phyloP scores from a whole-genome alignment of 2,888 invertebrate species.

The Poecilobothrus nobilitatus region DNA sequence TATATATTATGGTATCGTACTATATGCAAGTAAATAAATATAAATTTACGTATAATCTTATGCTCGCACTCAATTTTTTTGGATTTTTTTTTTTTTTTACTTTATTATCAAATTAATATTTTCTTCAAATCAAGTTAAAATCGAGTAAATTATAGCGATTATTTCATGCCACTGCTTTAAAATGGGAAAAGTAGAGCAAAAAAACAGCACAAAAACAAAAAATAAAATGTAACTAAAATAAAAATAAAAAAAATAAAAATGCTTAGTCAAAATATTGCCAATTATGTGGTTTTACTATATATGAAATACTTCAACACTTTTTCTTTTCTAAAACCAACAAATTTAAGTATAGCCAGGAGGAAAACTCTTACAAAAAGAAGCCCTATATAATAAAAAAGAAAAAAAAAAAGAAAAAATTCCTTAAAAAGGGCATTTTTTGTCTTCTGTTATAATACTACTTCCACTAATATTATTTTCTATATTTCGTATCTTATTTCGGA shows the following conservation, averaged over 20 bases:
- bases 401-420: not conserved
- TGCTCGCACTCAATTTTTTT: too few relatives aligned
- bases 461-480: not conserved
- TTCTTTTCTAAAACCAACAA: not conserved
- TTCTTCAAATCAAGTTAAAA: not conserved
- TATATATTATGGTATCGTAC: too few relatives aligned
- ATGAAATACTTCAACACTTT: conserved; percentile 11
- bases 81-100: too few relatives aligned
- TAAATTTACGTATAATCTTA: too few relatives aligned
- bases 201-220: too few relatives aligned
- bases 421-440: not conserved
- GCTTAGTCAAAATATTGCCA: conserved; percentile 4
- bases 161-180: not conserved
- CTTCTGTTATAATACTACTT: not conserved
- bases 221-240: too few relatives aligned
- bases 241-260: not conserved
- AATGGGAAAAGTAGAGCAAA: not conserved
- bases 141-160: not conserved
- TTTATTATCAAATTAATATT: not conserved
- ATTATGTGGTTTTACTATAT: not conserved
- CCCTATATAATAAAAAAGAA: not conserved
- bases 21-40: too few relatives aligned
- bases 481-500: conserved; percentile 13
- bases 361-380: conserved; percentile 13
- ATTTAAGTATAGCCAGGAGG: conserved; percentile 7